Conservation (phyloP, 92 coral and sea anemone species). For the Porites evermanni region DNA sequence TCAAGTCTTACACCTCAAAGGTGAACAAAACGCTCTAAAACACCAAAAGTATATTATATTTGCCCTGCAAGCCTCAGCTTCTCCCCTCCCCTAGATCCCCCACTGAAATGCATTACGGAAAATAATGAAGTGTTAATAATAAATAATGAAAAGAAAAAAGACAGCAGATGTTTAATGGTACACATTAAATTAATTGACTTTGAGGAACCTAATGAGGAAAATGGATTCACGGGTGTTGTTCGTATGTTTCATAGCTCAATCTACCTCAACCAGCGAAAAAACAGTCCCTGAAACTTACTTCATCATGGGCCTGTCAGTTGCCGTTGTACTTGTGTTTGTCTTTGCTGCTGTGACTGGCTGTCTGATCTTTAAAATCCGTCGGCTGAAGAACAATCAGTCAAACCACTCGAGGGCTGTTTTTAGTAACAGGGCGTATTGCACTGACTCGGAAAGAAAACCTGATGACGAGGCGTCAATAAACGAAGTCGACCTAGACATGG, state of each 20-base stretch:
- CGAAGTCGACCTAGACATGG: slow-evolving; percentile 5
- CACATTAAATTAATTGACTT: too few relatives aligned
- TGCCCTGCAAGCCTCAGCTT: too few relatives aligned
- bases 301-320: not conserved
- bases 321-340: not conserved
- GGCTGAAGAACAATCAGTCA: not conserved
- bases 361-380: slow-evolving; percentile 7
- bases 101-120: too few relatives aligned
- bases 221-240: not conserved
- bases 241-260: not conserved
- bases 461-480: not conserved
- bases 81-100: too few relatives aligned
- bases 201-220: too few relatives aligned
- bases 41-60: too few relatives aligned
- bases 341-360: not conserved
- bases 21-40: too few relatives aligned
- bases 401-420: not conserved
- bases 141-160: too few relatives aligned
- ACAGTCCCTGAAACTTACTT: not conserved
- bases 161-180: too few relatives aligned
- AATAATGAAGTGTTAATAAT: too few relatives aligned
- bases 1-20: too few relatives aligned
- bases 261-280: not conserved
- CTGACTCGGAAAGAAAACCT: not conserved
- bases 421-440: not conserved